phyloP scores from a whole-genome alignment of 2,113 vertebrate species.

The Prunella fulvescens region DNA sequence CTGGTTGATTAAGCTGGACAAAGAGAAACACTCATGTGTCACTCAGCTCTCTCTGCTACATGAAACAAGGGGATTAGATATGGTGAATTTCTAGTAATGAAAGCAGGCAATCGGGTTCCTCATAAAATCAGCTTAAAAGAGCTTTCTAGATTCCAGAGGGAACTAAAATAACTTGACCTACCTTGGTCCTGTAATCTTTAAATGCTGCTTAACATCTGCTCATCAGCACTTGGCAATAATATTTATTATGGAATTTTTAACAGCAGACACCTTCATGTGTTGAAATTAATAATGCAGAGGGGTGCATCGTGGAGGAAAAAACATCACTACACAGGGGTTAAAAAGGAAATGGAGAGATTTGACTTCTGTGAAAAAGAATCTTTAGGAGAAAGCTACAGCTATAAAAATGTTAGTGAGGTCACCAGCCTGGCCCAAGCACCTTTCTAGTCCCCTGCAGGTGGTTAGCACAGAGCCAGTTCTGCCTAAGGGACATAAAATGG shows the following conservation, averaged over 20 bases:
- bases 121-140: constrained; percentile 68
- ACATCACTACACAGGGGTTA: neutral
- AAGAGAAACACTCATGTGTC: neutral
- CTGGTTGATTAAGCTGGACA: neutral
- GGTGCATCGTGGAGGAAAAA: neutral
- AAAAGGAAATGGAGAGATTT: neutral
- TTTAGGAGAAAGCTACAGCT: neutral
- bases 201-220: constrained; percentile 60
- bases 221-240: constrained; percentile 2
- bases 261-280: neutral
- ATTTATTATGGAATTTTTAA: constrained; percentile 4
- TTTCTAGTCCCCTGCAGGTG: neutral
- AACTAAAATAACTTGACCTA: constrained; percentile 65
- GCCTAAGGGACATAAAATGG: neutral
- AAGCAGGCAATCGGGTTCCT: constrained; percentile 29
- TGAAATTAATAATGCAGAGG: neutral
- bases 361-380: neutral
- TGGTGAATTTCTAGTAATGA: constrained; percentile 50
- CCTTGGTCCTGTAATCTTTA: constrained; percentile 65
- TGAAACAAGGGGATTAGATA: constrained; percentile 42
- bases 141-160: constrained; percentile 51
- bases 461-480: neutral
- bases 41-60: neutral
- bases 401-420: neutral
- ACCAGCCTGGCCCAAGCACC: neutral